Base-by-base conservation (phyloP, 2,888 invertebrate genomes). In the Eugnorisma glareosa region DNA sequence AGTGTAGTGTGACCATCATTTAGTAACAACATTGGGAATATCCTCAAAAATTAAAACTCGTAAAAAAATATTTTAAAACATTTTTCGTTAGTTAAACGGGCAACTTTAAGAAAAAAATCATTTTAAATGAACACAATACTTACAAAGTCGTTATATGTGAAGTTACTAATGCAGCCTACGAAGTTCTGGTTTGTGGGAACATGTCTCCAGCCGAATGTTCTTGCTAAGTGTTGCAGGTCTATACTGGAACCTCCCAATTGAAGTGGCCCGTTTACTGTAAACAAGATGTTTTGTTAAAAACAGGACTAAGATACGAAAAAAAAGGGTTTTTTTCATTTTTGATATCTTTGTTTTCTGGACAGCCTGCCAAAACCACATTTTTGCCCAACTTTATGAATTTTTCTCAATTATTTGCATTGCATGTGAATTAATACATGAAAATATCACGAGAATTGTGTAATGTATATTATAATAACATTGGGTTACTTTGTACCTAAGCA, bases 161-260 rank as follows among this genome's bases (percentile, higher is more conserved):
- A 97, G 94, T 99, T 99, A 86, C 98, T 98, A 85, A 99, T 98
- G 93, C 99, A 99, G 8, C 99, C 99, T 67, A 97, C 97, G 93
- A 99, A 99, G 78, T 98, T 98, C 82, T 97, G 96, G 68, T 97
- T 97, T 24, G 97, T 98, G 2, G 98, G 98, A 11, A 97, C 95
- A 89, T 98, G 96, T 40, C 97, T 95, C 98, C 99, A 99, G 74
- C 97, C 97, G 76, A 97, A 97, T 48, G 97, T 95, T 0, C 96
- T 93, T 0, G 97, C 97, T 45, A 98, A 93, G 40, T 96, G 93
- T n/a, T 96, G 94, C 68, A 98, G 95, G 90, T 98, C 97, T 71
- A 97, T 96, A 61, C 97, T 97, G 0, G 98, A 97, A 10, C 98
- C 98, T 43, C 98, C 98, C 40, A 99, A 93, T 94, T 99, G 99